Evolutionary conservation across 2,888 invertebrate genomes (phyloP).

Genomic region (Plebejus melissa): DNA sequence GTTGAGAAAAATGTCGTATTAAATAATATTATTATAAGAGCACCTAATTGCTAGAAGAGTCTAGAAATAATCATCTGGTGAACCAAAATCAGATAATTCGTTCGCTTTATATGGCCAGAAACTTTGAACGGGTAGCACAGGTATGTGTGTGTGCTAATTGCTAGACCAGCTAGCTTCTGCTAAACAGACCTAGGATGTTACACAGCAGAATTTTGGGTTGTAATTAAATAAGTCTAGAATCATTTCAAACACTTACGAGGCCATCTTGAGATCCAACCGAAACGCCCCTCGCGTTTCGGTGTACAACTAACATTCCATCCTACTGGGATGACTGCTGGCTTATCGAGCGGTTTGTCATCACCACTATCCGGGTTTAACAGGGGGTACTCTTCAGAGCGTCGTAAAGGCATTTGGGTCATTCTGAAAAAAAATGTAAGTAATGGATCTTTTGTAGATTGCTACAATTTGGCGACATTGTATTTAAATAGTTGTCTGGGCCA

Average conservation of each 20-base stretch:
- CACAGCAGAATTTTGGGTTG: no score
- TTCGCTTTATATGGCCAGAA: no score
- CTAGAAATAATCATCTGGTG: no score
- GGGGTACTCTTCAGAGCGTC: constrained; percentile 58
- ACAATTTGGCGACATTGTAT: no score
- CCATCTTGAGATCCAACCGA: constrained; percentile 56
- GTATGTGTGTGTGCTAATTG: no score
- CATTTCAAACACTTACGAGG: constrained; percentile 50
- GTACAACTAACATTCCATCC: constrained; percentile 52
- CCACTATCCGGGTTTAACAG: constrained; percentile 58
- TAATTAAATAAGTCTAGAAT: constrained; percentile 40
- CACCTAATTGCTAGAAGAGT: background rate
- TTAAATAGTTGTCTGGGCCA: no score
- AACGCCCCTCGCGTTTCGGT: constrained; percentile 48
- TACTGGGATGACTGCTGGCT: constrained; percentile 40
- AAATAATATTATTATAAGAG: background rate
- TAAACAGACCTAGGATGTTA: no score
- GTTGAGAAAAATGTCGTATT: background rate
- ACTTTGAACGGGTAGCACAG: no score
- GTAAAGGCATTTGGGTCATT: background rate
- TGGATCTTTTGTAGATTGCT: no score
- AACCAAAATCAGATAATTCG: no score
- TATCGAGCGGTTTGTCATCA: constrained; percentile 42
- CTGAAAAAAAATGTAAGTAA: background rate
- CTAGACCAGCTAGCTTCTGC: no score